phyloP scores from a whole-genome alignment of 2,888 invertebrate species.

The Melikaiella ostensackeni region DNA sequence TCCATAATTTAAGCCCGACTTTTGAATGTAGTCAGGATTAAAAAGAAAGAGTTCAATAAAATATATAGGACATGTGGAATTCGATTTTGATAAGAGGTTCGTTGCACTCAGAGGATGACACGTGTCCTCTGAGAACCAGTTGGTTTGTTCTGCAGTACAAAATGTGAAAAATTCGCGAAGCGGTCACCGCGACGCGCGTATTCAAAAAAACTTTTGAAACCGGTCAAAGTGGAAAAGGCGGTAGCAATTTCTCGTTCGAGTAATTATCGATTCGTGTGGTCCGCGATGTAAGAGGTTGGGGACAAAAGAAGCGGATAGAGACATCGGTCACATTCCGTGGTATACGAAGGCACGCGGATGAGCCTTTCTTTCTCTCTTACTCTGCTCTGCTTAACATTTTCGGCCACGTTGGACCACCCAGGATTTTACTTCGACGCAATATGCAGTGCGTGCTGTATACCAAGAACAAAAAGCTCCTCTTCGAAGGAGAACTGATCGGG shows the following conservation, averaged over 20 bases:
- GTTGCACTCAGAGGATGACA: slow-evolving; percentile 38
- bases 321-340: slow-evolving; percentile 76
- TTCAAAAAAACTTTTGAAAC: slow-evolving; percentile 69
- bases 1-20: not conserved
- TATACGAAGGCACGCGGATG: slow-evolving; percentile 69
- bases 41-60: not conserved
- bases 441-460: slow-evolving; percentile 59
- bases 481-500: slow-evolving; percentile 30
- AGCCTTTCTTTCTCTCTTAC: slow-evolving; percentile 58
- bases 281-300: slow-evolving; percentile 63
- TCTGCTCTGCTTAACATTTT: slow-evolving; percentile 71
- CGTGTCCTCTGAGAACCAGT: slow-evolving; percentile 49
- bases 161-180: slow-evolving; percentile 52
- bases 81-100: slow-evolving; percentile 27
- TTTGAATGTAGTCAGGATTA: not conserved
- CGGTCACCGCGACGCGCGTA: slow-evolving; percentile 50
- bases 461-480: slow-evolving; percentile 42
- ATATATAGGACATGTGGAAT: not conserved
- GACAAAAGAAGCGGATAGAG: slow-evolving; percentile 76
- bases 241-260: slow-evolving; percentile 72
- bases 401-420: slow-evolving; percentile 71
- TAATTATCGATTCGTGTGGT: slow-evolving; percentile 77
- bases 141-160: slow-evolving; percentile 50
- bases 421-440: slow-evolving; percentile 59
- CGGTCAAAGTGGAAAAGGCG: slow-evolving; percentile 71